Conservation (phyloP, 64 coral and sea anemone species). For the Montipora capricornis region DNA sequence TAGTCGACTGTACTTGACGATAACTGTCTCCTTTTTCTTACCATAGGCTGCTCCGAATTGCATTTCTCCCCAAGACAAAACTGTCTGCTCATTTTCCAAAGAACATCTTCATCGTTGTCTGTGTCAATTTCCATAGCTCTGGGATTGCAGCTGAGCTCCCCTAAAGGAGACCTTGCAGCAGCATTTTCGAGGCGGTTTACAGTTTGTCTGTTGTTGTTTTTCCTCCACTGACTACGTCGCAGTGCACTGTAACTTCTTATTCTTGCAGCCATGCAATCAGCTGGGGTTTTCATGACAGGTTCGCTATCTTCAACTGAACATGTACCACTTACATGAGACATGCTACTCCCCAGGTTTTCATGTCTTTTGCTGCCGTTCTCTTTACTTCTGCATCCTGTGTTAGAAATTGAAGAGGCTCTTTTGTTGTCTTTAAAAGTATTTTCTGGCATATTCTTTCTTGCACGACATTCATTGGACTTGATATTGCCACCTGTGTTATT, state of each 20-base stretch:
- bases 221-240: constrained; percentile 38
- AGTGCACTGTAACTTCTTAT: constrained; percentile 59
- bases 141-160: neutral
- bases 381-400: neutral
- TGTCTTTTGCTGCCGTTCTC: neutral
- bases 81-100: constrained; percentile 35
- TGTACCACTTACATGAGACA: neutral
- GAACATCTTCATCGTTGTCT: constrained; percentile 29
- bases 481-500: neutral
- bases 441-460: constrained; percentile 21
- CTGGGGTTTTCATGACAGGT: neutral
- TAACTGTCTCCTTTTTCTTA: neutral
- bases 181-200: neutral
- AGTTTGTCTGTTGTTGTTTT: neutral
- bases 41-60: neutral
- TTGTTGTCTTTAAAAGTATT: neutral
- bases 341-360: neutral
- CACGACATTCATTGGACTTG: neutral
- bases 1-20: too few relatives aligned
- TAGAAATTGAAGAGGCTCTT: neutral
- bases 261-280: constrained; percentile 41
- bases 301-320: neutral
- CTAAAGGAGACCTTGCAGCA: neutral
- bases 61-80: neutral
- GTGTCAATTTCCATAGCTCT: neutral